Percentiles rank a stretch among this genome's conserved stretches.
Conservation (phyloP, 2,888 invertebrate genomes). For the Reticulitermes lucifugus region DNA sequence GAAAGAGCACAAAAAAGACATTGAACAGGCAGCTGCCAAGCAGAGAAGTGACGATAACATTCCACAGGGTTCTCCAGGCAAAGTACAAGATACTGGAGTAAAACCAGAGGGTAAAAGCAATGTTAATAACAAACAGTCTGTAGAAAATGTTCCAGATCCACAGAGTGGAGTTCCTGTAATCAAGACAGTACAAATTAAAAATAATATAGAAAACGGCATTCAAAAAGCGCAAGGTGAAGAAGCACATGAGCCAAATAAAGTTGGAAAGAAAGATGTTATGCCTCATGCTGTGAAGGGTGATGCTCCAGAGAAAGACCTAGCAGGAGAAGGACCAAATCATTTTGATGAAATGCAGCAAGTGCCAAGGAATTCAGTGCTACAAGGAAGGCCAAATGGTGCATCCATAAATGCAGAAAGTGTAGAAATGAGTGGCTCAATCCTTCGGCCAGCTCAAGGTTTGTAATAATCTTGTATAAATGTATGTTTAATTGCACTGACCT, state of each 20-base stretch:
- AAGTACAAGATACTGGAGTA: neutral
- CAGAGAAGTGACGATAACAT: neutral
- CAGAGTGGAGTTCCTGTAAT: neutral
- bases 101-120: neutral
- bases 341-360: neutral
- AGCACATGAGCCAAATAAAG: neutral
- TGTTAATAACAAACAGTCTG: neutral
- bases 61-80: neutral
- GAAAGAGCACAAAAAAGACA: constrained; percentile 72
- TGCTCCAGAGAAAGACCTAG: neutral
- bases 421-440: neutral
- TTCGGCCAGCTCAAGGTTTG: neutral
- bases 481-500: no score
- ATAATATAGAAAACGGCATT: neutral
- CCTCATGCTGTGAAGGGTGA: neutral
- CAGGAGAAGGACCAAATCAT: neutral
- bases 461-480: neutral
- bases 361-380: neutral
- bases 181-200: neutral
- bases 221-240: neutral
- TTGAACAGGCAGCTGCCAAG: constrained; percentile 72
- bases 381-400: neutral
- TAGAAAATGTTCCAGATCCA: neutral
- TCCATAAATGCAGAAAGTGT: neutral
- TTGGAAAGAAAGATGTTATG: neutral